These are phyloP conservation scores for Edolisoma coerulescens DNA, from an alignment of 2,113 vertebrate species.

Conservation along the genomic window DNA sequence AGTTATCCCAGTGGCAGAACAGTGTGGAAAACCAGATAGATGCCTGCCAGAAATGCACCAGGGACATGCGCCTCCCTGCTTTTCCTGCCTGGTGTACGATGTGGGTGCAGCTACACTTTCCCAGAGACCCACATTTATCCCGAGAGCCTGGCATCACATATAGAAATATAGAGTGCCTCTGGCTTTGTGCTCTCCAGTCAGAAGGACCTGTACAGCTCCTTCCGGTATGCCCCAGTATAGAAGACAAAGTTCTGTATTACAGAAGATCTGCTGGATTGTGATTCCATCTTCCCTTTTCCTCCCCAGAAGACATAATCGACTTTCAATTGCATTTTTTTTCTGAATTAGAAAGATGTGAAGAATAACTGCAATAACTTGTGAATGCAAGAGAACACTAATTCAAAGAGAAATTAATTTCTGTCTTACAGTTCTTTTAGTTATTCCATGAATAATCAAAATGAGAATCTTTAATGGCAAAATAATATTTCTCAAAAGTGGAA, in stretches of 20 bases:
- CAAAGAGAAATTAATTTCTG: background rate
- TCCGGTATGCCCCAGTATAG: background rate
- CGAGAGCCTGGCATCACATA: fast-evolving
- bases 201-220: background rate
- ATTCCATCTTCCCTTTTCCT: background rate
- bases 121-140: background rate
- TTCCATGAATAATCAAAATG: background rate
- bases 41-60: fast-evolving
- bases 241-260: background rate
- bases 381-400: background rate
- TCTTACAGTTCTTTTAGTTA: background rate
- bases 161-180: background rate
- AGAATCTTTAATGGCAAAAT: background rate
- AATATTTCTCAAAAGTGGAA: background rate
- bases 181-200: background rate
- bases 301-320: background rate
- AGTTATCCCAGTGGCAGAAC: background rate
- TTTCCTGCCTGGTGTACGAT: background rate
- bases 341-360: background rate
- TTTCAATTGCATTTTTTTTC: background rate
- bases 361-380: background rate
- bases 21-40: background rate
- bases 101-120: background rate
- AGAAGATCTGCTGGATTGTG: background rate
- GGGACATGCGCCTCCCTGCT: background rate